Conservation (phyloP, 2,888 invertebrate species). For the Endomychus coccineus region DNA sequence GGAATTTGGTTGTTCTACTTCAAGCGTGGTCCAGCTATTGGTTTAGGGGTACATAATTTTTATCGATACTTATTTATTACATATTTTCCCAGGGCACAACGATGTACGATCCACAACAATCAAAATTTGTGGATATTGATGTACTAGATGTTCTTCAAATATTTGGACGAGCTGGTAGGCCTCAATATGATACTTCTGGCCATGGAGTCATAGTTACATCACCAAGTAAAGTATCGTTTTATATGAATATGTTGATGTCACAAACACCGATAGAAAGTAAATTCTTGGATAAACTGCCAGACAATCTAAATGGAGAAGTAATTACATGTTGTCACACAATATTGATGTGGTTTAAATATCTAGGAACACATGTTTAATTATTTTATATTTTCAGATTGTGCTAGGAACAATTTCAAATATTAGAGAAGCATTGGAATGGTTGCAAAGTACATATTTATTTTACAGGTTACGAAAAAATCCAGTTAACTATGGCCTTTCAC, state of each 20-base stretch:
- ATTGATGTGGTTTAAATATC: no score
- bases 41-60: no score
- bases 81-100: slow-evolving; percentile 65
- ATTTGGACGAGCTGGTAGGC: slow-evolving; percentile 96
- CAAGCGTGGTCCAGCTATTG: no score
- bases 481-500: slow-evolving; percentile 61
- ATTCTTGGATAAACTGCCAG: slow-evolving; percentile 83
- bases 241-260: slow-evolving; percentile 86
- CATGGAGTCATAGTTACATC: slow-evolving; percentile 93
- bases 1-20: no score
- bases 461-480: slow-evolving; percentile 93
- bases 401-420: slow-evolving; percentile 95
- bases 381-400: slow-evolving; percentile 54
- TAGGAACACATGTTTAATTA: neutral
- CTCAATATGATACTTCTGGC: slow-evolving; percentile 93
- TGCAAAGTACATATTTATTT: slow-evolving; percentile 94
- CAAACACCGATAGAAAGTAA: slow-evolving; percentile 98
- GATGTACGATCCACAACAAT: slow-evolving; percentile 93
- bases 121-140: slow-evolving; percentile 88
- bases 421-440: slow-evolving; percentile 95
- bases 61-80: no score
- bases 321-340: slow-evolving; percentile 11
- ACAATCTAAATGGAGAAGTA: slow-evolving; percentile 97
- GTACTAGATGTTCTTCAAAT: slow-evolving; percentile 97
- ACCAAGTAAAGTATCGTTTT: slow-evolving; percentile 86